Conservation (phyloP, 2,888 invertebrate genomes). For the Branchipolynoe longqiensis region DNA sequence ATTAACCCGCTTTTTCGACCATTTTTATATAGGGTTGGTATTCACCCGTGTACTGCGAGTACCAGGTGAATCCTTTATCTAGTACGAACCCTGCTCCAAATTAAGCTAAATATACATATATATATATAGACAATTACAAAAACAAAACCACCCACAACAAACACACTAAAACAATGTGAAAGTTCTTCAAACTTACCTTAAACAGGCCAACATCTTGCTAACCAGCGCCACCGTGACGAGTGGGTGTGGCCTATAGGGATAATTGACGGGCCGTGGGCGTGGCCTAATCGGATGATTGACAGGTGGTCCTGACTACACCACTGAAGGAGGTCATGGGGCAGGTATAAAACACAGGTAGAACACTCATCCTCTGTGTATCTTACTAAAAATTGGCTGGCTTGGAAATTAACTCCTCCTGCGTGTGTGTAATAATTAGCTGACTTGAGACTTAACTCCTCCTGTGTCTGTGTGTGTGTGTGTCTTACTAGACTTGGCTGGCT, state of each 20-base stretch:
- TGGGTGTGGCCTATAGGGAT: neutral
- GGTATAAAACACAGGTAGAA: constrained; percentile 13
- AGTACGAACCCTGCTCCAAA: no score
- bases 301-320: neutral
- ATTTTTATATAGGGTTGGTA: no score
- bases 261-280: neutral
- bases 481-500: no score
- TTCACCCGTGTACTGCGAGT: no score
- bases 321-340: neutral
- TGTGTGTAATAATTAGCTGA: neutral
- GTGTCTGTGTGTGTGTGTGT: neutral
- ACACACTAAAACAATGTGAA: neutral
- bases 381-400: neutral
- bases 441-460: neutral
- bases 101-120: no score
- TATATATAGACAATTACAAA: no score
- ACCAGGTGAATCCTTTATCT: no score
- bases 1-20: no score
- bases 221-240: constrained; percentile 8
- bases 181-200: neutral
- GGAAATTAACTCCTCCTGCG: neutral
- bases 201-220: constrained; percentile 33
- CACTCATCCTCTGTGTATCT: neutral
- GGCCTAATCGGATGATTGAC: constrained; percentile 13
- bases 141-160: no score